Evolutionary conservation across 2,113 vertebrate species (phyloP).

Genomic region (Prionailurus viverrinus): DNA sequence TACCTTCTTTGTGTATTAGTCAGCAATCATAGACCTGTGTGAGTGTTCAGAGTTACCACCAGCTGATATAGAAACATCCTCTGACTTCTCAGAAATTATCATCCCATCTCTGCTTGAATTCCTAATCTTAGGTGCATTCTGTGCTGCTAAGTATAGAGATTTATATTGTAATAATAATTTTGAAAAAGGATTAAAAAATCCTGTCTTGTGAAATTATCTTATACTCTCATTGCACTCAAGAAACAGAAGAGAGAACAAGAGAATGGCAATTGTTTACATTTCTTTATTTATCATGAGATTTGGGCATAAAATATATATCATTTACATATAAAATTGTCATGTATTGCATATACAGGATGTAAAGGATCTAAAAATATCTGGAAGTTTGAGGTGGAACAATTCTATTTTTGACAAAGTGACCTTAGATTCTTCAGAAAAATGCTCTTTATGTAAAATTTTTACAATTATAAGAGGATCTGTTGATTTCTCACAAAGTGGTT

Average conservation of each 20-base stretch:
- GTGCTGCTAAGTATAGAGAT: not conserved
- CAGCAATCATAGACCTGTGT: not conserved
- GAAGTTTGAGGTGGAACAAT: not conserved
- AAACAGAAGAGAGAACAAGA: not conserved
- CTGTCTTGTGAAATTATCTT: not conserved
- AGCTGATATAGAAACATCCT: not conserved
- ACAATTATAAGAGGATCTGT: not conserved
- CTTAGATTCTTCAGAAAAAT: conserved; percentile 40
- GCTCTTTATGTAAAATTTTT: not conserved
- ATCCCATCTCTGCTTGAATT: not conserved
- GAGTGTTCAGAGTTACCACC: not conserved
- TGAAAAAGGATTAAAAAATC: conserved; percentile 37
- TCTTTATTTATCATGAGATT: not conserved
- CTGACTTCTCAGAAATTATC: not conserved
- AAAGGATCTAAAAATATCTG: conserved; percentile 17
- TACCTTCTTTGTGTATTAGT: not conserved
- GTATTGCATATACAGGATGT: not conserved
- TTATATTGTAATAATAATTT: not conserved
- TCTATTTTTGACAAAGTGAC: not conserved
- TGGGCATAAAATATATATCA: not conserved
- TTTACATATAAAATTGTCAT: not conserved
- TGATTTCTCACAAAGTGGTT: not conserved
- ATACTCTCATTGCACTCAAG: not conserved
- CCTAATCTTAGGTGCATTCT: not conserved
- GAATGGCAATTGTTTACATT: not conserved